phyloP scores from a whole-genome alignment of 1,140 invertebrate genomes.

The Drosophila trapezifrons region DNA sequence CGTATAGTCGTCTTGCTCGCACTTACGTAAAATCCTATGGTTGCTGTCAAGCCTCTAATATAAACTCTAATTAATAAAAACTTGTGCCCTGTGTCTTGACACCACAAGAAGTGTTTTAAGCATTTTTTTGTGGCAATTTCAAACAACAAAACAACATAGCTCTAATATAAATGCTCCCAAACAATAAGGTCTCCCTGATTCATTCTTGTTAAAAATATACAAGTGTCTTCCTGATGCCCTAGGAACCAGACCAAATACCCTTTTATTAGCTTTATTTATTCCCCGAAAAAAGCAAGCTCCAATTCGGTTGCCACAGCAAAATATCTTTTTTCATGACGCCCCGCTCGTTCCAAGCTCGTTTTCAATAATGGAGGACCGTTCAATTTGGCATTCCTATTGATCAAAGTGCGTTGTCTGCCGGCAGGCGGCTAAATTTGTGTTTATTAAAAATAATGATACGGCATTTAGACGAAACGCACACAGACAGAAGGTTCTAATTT shows the following conservation, averaged over 20 bases:
- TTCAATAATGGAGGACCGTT: slow-evolving; percentile 16
- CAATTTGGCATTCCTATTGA: slow-evolving; percentile 42
- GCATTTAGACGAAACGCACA: slow-evolving; percentile 15
- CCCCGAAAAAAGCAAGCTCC: slow-evolving; percentile 5
- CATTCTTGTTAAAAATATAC: not conserved
- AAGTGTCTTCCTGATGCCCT: not conserved
- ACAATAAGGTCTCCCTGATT: not conserved
- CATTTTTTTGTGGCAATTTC: no score
- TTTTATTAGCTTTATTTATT: slow-evolving; percentile 50
- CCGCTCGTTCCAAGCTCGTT: not conserved
- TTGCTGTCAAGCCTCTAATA: no score
- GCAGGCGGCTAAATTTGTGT: slow-evolving; percentile 24
- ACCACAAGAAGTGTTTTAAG: no score
- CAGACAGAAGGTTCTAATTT: slow-evolving; percentile 10
- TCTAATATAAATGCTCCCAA: no score
- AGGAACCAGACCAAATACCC: slow-evolving; percentile 2
- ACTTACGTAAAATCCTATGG: no score
- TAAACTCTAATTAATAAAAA: no score
- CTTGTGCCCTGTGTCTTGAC: no score
- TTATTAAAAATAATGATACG: slow-evolving; percentile 61
- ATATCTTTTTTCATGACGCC: slow-evolving; percentile 14
- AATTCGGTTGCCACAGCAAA: slow-evolving; percentile 34
- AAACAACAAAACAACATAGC: no score
- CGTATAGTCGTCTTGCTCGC: no score
- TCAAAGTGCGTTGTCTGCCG: slow-evolving; percentile 36